A percentile compares a stretch with the other conserved stretches of the same genome.
phyloP scores from a whole-genome alignment of 2,888 invertebrate genomes.

The Drosophila percnosoma region DNA sequence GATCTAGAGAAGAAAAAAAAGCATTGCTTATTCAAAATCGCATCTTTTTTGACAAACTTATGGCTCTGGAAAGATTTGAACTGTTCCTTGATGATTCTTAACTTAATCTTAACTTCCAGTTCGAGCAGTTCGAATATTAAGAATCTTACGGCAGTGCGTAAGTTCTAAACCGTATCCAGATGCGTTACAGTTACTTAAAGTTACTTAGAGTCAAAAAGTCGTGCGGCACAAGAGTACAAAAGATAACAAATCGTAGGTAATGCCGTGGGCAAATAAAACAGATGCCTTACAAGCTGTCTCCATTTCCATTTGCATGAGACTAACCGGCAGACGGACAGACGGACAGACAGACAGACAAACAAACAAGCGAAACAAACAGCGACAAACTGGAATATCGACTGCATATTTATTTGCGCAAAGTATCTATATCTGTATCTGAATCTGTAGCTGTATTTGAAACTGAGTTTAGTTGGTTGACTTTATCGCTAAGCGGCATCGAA shows the following conservation, averaged over 20 bases:
- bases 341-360: conserved; percentile 24
- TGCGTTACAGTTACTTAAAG: conserved; percentile 26
- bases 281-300: conserved; percentile 54
- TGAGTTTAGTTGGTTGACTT: conserved; percentile 50
- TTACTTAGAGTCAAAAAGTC: conserved; percentile 15
- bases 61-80: not conserved
- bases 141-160: not conserved
- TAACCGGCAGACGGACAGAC: conserved; percentile 40
- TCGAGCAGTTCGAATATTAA: not conserved
- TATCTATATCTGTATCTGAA: conserved; percentile 55
- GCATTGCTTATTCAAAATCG: not conserved
- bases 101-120: not conserved
- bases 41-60: not conserved
- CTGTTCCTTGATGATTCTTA: not conserved
- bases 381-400: conserved; percentile 25
- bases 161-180: not conserved
- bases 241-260: conserved; percentile 22
- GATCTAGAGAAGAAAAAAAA: too few species aligned
- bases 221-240: not conserved
- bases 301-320: conserved; percentile 63
- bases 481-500: conserved; percentile 73
- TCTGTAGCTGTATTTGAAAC: conserved; percentile 23
- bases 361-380: conserved; percentile 9
- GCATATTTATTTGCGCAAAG: conserved; percentile 78
- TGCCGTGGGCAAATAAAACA: conserved; percentile 46